Evolutionary conservation across 1,140 invertebrate species (phyloP).

Genomic region (Pseudomyrmex cubaensis): DNA sequence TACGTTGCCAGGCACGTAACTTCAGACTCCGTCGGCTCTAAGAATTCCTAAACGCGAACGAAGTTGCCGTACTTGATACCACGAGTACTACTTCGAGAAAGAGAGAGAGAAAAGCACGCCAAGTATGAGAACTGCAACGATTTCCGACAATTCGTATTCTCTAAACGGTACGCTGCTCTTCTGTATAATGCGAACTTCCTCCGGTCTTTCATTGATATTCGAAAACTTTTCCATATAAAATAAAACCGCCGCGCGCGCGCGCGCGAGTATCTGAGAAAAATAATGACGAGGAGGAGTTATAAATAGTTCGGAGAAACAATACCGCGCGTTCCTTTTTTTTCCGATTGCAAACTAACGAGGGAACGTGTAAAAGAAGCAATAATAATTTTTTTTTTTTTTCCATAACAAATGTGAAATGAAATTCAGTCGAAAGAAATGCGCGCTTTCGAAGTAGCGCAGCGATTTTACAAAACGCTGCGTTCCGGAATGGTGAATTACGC

Average conservation of each 20-base stretch:
- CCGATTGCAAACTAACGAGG: not conserved
- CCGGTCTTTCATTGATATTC: conserved; percentile 11
- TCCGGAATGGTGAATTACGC: not conserved
- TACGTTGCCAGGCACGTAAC: conserved; percentile 45
- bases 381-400: not conserved
- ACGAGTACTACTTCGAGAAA: conserved; percentile 9
- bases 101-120: not conserved
- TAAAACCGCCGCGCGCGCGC: not conserved
- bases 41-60: conserved; percentile 37
- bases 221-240: not conserved
- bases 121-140: conserved; percentile 40
- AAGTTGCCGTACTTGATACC: conserved; percentile 47
- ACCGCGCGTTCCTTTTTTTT: too few relatives aligned
- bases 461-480: not conserved
- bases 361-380: not conserved
- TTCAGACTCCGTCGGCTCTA: conserved; percentile 16
- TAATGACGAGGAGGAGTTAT: not conserved
- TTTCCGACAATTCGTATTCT: conserved; percentile 51
- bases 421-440: too few relatives aligned
- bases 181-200: conserved; percentile 3
- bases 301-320: not conserved
- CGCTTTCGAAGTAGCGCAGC: too few relatives aligned
- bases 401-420: too few relatives aligned
- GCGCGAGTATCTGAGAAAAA: conserved; percentile 2
- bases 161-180: not conserved